Conservation (phyloP, 2,888 invertebrate species). For the Cerastis rubricosa region DNA sequence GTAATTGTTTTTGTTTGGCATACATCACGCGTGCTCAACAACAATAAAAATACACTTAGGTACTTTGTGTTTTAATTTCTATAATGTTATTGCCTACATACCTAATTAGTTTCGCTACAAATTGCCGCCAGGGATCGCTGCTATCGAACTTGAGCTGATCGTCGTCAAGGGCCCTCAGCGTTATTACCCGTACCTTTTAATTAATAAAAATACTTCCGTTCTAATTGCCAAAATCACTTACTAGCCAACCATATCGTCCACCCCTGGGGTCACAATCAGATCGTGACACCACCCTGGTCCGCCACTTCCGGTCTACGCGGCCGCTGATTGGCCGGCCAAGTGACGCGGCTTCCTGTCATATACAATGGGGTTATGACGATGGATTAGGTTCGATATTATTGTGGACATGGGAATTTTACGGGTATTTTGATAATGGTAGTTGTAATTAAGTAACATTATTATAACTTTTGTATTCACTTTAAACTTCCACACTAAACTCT, state of each 20-base stretch:
- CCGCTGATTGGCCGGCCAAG: conserved; percentile 61
- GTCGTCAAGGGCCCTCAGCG: conserved; percentile 27
- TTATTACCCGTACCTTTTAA: conserved; percentile 50
- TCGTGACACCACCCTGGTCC: conserved; percentile 67
- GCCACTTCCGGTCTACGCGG: conserved; percentile 63
- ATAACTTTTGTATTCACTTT: neutral
- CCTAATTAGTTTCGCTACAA: conserved; percentile 38
- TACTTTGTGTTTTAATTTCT: conserved; percentile 22
- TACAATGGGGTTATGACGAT: conserved; percentile 62
- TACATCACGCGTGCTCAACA: conserved; percentile 32
- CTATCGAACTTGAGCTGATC: conserved; percentile 34
- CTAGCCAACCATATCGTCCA: conserved; percentile 58
- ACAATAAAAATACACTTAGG: conserved; percentile 32
- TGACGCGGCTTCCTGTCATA: conserved; percentile 66
- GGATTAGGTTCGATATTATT: conserved; percentile 57
- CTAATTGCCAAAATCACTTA: conserved; percentile 69
- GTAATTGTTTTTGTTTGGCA: conserved; percentile 43
- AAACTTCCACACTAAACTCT: neutral
- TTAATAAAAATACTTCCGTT: conserved; percentile 63
- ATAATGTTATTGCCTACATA: conserved; percentile 19
- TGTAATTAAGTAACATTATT: conserved; percentile 1
- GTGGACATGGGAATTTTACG: conserved; percentile 45
- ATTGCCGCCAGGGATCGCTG: conserved; percentile 41
- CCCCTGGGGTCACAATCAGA: conserved; percentile 63
- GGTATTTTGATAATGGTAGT: conserved; percentile 27